These are phyloP conservation scores for Sternotherus odoratus DNA, from an alignment of 2,797 vertebrate species.

Conservation along the genomic window DNA sequence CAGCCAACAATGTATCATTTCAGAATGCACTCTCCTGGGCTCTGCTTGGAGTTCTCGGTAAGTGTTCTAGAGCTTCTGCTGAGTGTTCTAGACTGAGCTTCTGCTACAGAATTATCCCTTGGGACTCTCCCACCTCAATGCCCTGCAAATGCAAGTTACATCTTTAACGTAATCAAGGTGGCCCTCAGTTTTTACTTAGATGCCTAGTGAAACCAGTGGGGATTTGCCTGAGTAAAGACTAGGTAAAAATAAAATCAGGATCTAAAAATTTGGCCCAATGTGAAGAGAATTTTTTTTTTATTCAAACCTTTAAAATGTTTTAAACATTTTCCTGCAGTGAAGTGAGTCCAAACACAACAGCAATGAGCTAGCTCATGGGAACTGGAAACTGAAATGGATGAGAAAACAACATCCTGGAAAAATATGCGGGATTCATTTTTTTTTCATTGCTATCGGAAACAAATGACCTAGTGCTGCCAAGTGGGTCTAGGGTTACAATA, in stretches of 20 bases:
- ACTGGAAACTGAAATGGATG: constrained; percentile 55
- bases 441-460: constrained; percentile 67
- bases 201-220: background rate
- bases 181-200: background rate
- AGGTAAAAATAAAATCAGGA: background rate
- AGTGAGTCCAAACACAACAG: constrained; percentile 58
- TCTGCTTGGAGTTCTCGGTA: fast-evolving
- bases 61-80: fast-evolving
- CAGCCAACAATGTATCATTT: fast-evolving
- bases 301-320: constrained; percentile 38
- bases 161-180: background rate
- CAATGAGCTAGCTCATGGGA: constrained; percentile 58
- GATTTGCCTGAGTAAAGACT: background rate
- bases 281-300: background rate
- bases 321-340: background rate
- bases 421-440: constrained; percentile 30
- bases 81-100: background rate
- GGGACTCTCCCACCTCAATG: background rate
- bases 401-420: constrained; percentile 62
- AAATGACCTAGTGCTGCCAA: constrained; percentile 69
- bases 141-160: background rate
- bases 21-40: fast-evolving
- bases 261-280: background rate
- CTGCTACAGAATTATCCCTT: too few species aligned
- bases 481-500: constrained; percentile 61